Conservation (phyloP, 1,140 invertebrate species). For the Lordiphosa mommai region DNA sequence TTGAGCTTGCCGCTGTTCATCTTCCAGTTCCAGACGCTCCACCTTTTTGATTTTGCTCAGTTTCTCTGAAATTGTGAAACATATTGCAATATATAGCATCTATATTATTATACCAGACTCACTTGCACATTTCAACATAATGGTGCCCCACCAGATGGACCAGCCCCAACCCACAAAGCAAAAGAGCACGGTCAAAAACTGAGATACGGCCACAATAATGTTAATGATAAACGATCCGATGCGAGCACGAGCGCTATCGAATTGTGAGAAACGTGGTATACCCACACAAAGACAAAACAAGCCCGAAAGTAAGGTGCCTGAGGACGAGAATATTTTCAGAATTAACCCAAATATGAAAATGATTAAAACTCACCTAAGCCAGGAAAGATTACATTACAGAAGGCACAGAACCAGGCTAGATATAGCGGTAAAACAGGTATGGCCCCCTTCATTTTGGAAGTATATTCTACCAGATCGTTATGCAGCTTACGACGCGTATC, state of each 20-base stretch:
- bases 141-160: constrained; percentile 97
- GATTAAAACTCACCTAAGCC: constrained; percentile 86
- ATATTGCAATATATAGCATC: not conserved
- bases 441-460: constrained; percentile 91
- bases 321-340: not conserved
- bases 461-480: constrained; percentile 87
- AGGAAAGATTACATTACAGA: constrained; percentile 92
- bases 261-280: constrained; percentile 90
- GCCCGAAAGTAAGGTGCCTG: constrained; percentile 93
- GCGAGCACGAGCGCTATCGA: constrained; percentile 85
- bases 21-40: constrained; percentile 72
- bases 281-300: constrained; percentile 93
- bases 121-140: constrained; percentile 90
- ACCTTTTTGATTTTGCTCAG: constrained; percentile 77
- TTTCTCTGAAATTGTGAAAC: constrained; percentile 45
- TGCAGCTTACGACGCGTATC: constrained; percentile 91
- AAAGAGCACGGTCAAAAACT: constrained; percentile 96
- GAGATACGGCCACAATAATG: constrained; percentile 89
- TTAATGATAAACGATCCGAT: constrained; percentile 90
- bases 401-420: constrained; percentile 91
- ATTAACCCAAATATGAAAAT: not conserved
- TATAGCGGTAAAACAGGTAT: constrained; percentile 92
- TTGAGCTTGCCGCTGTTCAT: constrained; percentile 71
- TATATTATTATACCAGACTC: constrained; percentile 58
- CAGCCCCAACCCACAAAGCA: constrained; percentile 98